Base-by-base conservation (phyloP, 2,888 invertebrate species). In the Achlya flavicornis region DNA sequence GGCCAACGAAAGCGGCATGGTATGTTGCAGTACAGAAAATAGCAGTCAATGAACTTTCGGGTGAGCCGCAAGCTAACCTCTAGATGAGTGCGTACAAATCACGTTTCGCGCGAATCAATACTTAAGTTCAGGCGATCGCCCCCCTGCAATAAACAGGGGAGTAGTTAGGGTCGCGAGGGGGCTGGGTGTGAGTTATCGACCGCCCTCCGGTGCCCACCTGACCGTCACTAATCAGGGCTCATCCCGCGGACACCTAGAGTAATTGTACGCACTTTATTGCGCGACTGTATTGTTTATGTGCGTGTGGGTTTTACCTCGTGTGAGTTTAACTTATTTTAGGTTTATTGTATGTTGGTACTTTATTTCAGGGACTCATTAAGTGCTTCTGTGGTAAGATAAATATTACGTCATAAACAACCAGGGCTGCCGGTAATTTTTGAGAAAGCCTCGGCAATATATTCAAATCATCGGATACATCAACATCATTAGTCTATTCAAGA, bases 51-150 rank as follows among this genome's bases (percentile, higher is more conserved):
- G 80, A 85, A 82, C 78, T 80, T 79, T 75, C 74, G 76, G 16
- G 79, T 76, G 79, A 82, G 84, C 86, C 87, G 85, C 88, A 86
- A 87, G 86, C 89, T 87, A 88, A 90, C 89, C 89, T 89, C 88
- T 88, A 91, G 93, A 92, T 92, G 92, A 93, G 90, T 92, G 92
- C 92, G 93, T 92, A 93, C 93, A 93, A 93, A 93, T 93, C 93
- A 93, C 92, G 93, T 92, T 93, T 92, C 91, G 92, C 92, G 93
- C 92, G 93, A 93, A 93, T 93, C 93, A 93, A 93, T 93, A 93
- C 93, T 93, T 92, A 93, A 93, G 93, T 93, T 92, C 83, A 91
- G 92, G 91, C 92, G 91, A 92, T 92, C 91, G 89, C 85, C 92
- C 91, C 92, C 92, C 91, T 90, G 91, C 89, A 89, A 90, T 91